These are phyloP conservation scores for Sphaerophoria rueppellii DNA, from an alignment of 2,888 invertebrate genomes.

Conservation along the genomic window DNA sequence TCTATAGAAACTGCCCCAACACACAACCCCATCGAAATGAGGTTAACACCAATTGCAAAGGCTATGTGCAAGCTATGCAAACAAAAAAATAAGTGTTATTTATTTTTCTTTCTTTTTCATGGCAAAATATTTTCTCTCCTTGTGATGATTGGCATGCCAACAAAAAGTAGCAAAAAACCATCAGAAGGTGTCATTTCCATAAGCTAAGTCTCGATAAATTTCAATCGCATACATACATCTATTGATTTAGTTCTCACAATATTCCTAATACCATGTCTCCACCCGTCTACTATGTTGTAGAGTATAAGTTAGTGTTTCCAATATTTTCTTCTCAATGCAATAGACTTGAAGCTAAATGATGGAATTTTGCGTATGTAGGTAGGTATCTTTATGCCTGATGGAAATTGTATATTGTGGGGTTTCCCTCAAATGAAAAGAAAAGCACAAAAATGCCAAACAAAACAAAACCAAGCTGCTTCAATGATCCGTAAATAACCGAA, in stretches of 20 bases:
- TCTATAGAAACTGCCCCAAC: conserved; percentile 36
- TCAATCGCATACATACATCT: conserved; percentile 41
- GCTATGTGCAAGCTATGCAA: conserved; percentile 7
- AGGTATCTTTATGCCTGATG: not conserved
- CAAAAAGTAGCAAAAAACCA: not conserved
- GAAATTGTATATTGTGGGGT: conserved; percentile 41
- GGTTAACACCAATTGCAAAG: conserved; percentile 70
- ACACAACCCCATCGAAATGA: conserved; percentile 57
- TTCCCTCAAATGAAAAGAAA: conserved; percentile 36
- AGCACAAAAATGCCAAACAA: conserved; percentile 16
- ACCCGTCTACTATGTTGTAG: not conserved
- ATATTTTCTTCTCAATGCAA: not conserved
- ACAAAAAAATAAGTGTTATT: conserved; percentile 20
- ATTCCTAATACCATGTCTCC: conserved; percentile 4
- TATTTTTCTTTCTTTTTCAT: conserved; percentile 21
- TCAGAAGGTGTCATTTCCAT: conserved; percentile 63
- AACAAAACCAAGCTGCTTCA: conserved; percentile 68
- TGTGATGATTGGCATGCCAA: not conserved
- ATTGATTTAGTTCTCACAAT: conserved; percentile 49
- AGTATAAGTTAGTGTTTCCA: conserved; percentile 24
- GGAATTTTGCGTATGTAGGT: conserved; percentile 20
- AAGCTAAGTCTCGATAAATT: conserved; percentile 59
- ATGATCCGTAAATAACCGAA: conserved; percentile 71
- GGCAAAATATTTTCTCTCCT: conserved; percentile 35
- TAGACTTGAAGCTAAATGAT: conserved; percentile 40